Base-by-base conservation (phyloP, 2,888 invertebrate species). In the Perdita meconis region DNA sequence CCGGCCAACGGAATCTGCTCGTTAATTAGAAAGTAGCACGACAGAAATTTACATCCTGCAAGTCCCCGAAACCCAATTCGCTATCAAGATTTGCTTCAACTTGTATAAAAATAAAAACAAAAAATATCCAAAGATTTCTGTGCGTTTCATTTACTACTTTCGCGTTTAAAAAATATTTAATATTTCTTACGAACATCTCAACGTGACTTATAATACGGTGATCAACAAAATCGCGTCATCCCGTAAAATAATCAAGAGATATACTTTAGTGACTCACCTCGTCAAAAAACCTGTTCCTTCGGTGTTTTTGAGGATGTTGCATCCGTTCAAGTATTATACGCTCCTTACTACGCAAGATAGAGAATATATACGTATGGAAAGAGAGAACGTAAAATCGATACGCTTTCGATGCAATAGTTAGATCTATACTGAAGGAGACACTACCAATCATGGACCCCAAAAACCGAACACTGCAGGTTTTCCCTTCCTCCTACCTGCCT, bases 361-460 rank as follows among this genome's bases (percentile, higher is more conserved):
- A 34, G 19, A 36, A n/a, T n/a, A n/a, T 42, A n/a, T 44, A 40
- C 12, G 12, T 19, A 47, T 19, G 13, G 42, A 51, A 6, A 30
- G 3, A 30, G 6, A 56, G 30, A 42, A 50, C 42, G 16, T 34
- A 50, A 42, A 34, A 40, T 61, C 22, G 5, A 53, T 24, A 76
- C 42, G 67, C 42, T 74, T 51, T 53, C 78, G 42, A 60, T 53
- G 57, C 80, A 77, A 81, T 82, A 73, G 79, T 78, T 75, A 67
- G 64, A 59, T 51, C 68, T 71, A 68, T 44, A 86, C 86, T 86
- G 47, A 79, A 76, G 82, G 67, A 77, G 78, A 47, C 82, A 83
- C 81, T 86, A 85, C 86, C 89, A 85, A 89, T 89, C 84, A 87
- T 87, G 87, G 87, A 67, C 70, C 78, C 81, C 79, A 82, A 82